A percentile compares a stretch with the other conserved stretches of the same genome.
Conservation (phyloP, 2,113 vertebrate species). For the Cyphomyrus plagiostoma region DNA sequence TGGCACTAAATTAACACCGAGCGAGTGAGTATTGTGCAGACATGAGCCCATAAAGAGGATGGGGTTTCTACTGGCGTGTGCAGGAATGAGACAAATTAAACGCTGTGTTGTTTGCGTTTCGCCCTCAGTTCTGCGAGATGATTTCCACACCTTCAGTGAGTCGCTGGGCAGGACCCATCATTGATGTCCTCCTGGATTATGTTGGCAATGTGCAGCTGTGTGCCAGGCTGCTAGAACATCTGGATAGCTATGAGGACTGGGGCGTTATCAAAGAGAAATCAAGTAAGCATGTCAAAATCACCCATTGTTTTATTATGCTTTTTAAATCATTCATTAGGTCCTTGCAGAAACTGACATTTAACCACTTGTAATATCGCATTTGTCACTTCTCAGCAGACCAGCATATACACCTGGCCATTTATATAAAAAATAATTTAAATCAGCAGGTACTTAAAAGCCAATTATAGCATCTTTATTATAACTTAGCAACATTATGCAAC, state of each 20-base stretch:
- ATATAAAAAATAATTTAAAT: neutral
- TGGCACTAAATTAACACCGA: too few species aligned
- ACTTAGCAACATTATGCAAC: too few species aligned
- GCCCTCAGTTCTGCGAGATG: slow-evolving; percentile 85
- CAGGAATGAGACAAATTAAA: too few species aligned
- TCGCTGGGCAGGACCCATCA: slow-evolving; percentile 74
- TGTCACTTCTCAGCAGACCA: neutral
- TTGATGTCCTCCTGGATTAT: slow-evolving; percentile 87
- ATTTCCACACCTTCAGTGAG: slow-evolving; percentile 70
- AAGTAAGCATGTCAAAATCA: slow-evolving; percentile 58
- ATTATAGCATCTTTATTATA: too few species aligned
- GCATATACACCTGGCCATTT: neutral
- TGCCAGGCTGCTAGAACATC: slow-evolving; percentile 71
- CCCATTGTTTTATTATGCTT: neutral
- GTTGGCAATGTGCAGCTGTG: slow-evolving; percentile 83
- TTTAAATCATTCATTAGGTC: neutral
- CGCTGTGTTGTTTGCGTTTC: neutral
- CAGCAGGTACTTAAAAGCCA: too few species aligned
- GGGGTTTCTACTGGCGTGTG: too few species aligned
- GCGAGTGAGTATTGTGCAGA: too few species aligned
- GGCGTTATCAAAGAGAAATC: slow-evolving; percentile 74
- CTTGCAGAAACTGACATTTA: neutral
- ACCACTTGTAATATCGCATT: neutral
- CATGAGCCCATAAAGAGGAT: too few species aligned
- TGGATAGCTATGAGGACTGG: slow-evolving; percentile 84